Evolutionary conservation across 2,113 vertebrate genomes (phyloP).

Genomic region (Panurus biarmicus): DNA sequence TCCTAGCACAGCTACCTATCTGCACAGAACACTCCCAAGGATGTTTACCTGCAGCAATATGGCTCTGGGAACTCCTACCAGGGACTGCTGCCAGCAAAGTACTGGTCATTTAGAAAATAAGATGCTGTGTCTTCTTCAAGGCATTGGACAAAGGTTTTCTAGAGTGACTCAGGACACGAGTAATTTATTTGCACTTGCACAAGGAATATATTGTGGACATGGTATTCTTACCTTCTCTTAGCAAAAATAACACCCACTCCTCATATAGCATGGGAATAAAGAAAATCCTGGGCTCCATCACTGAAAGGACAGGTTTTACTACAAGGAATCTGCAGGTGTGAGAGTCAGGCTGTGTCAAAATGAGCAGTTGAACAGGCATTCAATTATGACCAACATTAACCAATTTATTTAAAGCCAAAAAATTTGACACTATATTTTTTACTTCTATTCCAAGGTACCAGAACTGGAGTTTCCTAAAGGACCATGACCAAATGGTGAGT

Average conservation of each 20-base stretch:
- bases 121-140: neutral
- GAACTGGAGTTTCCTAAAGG: conserved; percentile 81
- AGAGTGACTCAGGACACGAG: neutral
- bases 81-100: neutral
- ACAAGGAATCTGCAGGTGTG: neutral
- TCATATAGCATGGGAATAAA: neutral
- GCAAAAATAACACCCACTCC: neutral
- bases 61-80: neutral
- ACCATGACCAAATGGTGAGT: conserved; percentile 77
- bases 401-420: neutral
- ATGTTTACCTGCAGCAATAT: neutral
- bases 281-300: neutral
- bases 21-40: neutral
- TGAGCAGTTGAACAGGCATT: neutral
- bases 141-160: neutral
- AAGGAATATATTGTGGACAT: neutral
- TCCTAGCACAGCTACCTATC: neutral
- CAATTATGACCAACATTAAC: neutral
- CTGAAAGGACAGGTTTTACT: neutral
- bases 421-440: neutral
- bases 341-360: neutral
- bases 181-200: neutral
- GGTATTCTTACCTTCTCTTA: neutral
- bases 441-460: conserved; percentile 71
- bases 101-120: neutral